Evolutionary conservation across 2,113 vertebrate species (phyloP).

Genomic region (Cathartes aura): DNA sequence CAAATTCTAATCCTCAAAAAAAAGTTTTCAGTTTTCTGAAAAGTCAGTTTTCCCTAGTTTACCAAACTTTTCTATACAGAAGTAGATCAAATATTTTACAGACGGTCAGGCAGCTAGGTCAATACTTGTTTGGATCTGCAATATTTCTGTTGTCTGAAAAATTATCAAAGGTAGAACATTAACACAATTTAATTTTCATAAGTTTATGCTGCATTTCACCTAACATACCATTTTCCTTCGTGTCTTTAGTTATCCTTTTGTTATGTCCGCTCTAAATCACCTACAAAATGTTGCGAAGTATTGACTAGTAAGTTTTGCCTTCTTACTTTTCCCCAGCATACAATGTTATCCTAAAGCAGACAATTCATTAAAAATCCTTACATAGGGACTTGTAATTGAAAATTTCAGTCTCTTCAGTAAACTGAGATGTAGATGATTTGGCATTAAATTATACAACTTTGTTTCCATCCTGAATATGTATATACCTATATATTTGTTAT

Average conservation of each 20-base stretch:
- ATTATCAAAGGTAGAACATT: background rate
- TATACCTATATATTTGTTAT: background rate
- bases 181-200: background rate
- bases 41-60: background rate
- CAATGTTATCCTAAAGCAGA: background rate
- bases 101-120: background rate
- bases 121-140: background rate
- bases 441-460: background rate
- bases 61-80: background rate
- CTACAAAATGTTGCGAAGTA: background rate
- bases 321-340: background rate
- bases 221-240: background rate
- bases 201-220: background rate
- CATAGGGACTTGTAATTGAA: background rate
- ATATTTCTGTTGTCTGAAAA: background rate
- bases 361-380: background rate
- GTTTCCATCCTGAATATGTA: background rate
- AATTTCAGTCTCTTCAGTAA: background rate
- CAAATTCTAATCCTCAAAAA: background rate
- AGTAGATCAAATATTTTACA: background rate
- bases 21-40: background rate
- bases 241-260: background rate
- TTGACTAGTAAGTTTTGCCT: background rate
- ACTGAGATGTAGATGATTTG: background rate
- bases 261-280: background rate